Conservation (phyloP, 2,113 vertebrate species). For the Galbula dea region DNA sequence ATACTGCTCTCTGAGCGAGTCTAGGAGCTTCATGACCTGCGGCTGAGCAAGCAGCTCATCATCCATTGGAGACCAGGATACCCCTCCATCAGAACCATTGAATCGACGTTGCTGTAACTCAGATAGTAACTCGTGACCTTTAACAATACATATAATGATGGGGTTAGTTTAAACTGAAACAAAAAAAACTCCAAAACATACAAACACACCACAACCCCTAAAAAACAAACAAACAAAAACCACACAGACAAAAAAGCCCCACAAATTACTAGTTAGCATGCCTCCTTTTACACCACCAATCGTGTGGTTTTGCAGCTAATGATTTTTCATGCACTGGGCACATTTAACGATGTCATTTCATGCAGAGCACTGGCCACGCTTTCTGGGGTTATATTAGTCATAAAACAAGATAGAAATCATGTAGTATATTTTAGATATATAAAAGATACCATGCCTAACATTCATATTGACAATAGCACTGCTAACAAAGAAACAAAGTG, state of each 20-base stretch:
- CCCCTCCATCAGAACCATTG: slow-evolving; percentile 91
- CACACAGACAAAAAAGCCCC: no score
- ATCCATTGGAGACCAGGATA: slow-evolving; percentile 96
- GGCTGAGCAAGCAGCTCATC: slow-evolving; percentile 96
- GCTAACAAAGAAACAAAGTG: not conserved
- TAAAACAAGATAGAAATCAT: not conserved
- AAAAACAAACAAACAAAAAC: not conserved
- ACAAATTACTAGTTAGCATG: not conserved
- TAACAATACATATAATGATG: not conserved
- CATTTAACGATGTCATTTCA: not conserved
- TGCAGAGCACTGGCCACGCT: not conserved
- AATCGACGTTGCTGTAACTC: slow-evolving; percentile 96
- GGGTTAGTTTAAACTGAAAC: not conserved
- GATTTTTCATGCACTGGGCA: not conserved
- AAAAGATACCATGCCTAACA: not conserved
- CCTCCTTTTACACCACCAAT: not conserved
- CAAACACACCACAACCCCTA: no score
- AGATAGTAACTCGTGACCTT: slow-evolving; percentile 94
- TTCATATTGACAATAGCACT: not conserved
- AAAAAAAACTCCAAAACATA: no score
- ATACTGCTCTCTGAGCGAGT: slow-evolving; percentile 94
- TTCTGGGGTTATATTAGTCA: not conserved
- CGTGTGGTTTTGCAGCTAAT: not conserved
- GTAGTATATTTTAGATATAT: not conserved
- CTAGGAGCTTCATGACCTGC: slow-evolving; percentile 95